Evolutionary conservation across 1,140 invertebrate species (phyloP), one percentile per base, ranked within the genome.

Genomic region (Charaxes varanes): DNA sequence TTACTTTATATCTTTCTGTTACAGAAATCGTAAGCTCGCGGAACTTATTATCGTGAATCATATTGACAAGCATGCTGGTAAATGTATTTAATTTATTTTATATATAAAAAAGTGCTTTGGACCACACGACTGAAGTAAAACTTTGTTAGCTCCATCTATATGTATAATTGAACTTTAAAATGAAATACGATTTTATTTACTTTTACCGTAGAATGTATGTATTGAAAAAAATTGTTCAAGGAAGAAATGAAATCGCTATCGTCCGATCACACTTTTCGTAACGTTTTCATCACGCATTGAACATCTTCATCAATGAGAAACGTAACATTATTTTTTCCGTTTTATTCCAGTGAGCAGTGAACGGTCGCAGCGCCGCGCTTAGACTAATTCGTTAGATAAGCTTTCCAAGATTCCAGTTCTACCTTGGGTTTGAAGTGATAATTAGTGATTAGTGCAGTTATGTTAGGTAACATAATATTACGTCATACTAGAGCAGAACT

Each of bases 391-490:
- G 60, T 53, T 73, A 72, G 73, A 50, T 74, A 80, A 76, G 61
- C 65, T 77, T 77, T 73, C 58, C 67, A 74, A 76, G 78, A 78
- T 80, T 77, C 72, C 68, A 72, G 67, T 63, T 76, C 63, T 72
- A 70, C 62, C 62, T 69, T 71, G 65, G 66, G 69, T 70, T 72
- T 70, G 58, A 77, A 79, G 78, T 80, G 76, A 82, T 82, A 80
- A 76, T 60, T 72, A 80, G 74, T 78, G 66, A 68, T 72, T 80
- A 82, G 73, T 76, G 63, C 72, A 65, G 69, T 73, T 67, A 66
- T 63, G 58, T 76, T 77, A 77, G 61, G 62, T 70, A 71, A 77
- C 66, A 71, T 68, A 65, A 63, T 62, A 53, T 72, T 54, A 66
- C 53, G 66, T 66, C 62, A 66, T 74, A 67, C 69, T 72, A 43